Base-by-base conservation (phyloP, 1,140 invertebrate genomes). In the Chlorops oryzae region DNA sequence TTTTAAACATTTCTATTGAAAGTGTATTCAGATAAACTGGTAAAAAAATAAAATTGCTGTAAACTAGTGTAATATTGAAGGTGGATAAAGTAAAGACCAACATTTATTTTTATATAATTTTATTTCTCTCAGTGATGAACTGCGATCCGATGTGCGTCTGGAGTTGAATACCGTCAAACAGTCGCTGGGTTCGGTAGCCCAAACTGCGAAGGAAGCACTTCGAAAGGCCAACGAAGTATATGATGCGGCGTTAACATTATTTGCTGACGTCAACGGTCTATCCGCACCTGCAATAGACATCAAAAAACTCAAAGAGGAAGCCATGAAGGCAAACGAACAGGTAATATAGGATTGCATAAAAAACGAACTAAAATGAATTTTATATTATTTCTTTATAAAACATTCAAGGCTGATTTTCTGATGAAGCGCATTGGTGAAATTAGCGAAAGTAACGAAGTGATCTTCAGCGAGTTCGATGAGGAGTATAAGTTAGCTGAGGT, bases 201-300 rank as follows among this genome's bases (percentile, higher is more conserved):
- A 82, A 43, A 72, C 84, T 27, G 86, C 90, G 2, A 78, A 81
- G 51, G 81, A 85, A 40, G 86, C 90, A 2, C 74, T 84, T 21
- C 76, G 80, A 17, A 81, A 84, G 63, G 85, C 92, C 1, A 79
- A 79, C 22, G 76, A 80, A 35, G 87, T 88, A 0, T 86, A 90
- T 54, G 80, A 89, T 3, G 84, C 92, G 52, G 89, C 92, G 0
- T 66, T 95, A 23, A 79, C 81, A 38, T 74, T 94, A 2, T 82
- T 87, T 28, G 83, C 81, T 3, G 80, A 90, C 57, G 86, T 91
- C 1, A 83, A 84, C 23, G 83, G 83, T 28, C 77, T 91, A 3
- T 75, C 79, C 10, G 71, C 93, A 3, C 91, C 91, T 1, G 72
- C 79, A 5, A 79, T 92, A 5, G 83, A 96, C 62, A 75, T 88